Conservation (phyloP, 2,113 vertebrate genomes). For the Bagarius yarrelli region DNA sequence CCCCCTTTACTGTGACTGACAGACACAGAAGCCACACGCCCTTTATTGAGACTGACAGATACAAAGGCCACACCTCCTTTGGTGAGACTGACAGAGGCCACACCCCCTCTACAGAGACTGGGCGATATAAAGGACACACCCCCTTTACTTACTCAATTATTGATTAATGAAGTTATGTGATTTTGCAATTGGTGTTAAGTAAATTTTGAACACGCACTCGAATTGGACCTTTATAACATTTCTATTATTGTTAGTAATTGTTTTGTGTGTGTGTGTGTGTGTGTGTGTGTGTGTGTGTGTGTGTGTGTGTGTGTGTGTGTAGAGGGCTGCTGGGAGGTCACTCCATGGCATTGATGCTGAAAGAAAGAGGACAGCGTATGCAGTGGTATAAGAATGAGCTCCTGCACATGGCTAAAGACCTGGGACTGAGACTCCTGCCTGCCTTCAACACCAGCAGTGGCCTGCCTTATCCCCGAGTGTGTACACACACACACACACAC, state of each 20-base stretch:
- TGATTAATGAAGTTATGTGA: no score
- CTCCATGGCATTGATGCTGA: slow-evolving; percentile 94
- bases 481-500: slow-evolving; percentile 53
- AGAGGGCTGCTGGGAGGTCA: slow-evolving; percentile 95
- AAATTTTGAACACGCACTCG: no score
- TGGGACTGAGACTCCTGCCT: slow-evolving; percentile 90
- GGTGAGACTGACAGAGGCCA: background rate
- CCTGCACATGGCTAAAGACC: slow-evolving; percentile 91
- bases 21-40: no score
- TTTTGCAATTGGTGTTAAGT: no score
- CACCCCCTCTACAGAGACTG: background rate
- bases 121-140: background rate
- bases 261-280: slow-evolving; percentile 11
- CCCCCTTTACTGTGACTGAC: background rate
- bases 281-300: slow-evolving; percentile 28
- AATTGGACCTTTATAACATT: background rate
- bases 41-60: no score
- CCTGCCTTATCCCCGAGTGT: slow-evolving; percentile 95
- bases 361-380: slow-evolving; percentile 87
- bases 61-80: no score
- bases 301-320: slow-evolving; percentile 30
- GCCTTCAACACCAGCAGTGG: slow-evolving; percentile 98
- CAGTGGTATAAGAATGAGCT: slow-evolving; percentile 94
- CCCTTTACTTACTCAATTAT: background rate
- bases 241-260: background rate